phyloP scores from a whole-genome alignment of 2,797 vertebrate genomes.

The Momotus momota region DNA sequence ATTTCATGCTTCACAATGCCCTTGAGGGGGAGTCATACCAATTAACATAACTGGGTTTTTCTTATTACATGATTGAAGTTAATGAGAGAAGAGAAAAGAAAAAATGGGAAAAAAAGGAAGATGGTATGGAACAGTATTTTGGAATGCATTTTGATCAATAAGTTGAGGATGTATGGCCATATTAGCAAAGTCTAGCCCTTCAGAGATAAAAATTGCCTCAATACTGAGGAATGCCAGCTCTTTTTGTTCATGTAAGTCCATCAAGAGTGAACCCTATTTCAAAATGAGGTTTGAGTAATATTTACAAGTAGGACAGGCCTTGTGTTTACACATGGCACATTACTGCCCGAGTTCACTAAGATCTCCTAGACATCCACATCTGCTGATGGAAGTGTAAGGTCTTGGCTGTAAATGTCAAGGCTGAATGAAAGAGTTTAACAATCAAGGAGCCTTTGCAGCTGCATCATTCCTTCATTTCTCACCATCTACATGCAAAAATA shows the following conservation, averaged over 20 bases:
- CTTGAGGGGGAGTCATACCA: slow-evolving; percentile 47
- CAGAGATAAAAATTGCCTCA: background rate
- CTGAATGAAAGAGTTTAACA: background rate
- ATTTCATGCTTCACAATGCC: slow-evolving; percentile 54
- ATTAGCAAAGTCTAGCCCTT: background rate
- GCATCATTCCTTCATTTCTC: background rate
- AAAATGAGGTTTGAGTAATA: background rate
- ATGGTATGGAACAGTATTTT: background rate
- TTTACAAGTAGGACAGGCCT: background rate
- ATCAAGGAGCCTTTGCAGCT: background rate
- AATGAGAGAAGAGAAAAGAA: background rate
- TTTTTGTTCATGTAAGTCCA: background rate
- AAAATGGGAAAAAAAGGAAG: accelerated
- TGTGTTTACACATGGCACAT: background rate
- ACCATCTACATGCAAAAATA: background rate
- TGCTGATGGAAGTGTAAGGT: background rate
- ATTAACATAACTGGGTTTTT: slow-evolving; percentile 53
- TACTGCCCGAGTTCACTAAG: background rate
- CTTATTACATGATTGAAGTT: slow-evolving; percentile 51
- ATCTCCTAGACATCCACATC: background rate
- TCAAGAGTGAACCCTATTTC: background rate
- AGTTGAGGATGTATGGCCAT: background rate
- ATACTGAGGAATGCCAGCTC: background rate
- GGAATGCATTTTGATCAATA: background rate
- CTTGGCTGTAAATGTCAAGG: background rate